Conservation (phyloP, 2,113 vertebrate species). For the Ornithorhynchus anatinus region DNA sequence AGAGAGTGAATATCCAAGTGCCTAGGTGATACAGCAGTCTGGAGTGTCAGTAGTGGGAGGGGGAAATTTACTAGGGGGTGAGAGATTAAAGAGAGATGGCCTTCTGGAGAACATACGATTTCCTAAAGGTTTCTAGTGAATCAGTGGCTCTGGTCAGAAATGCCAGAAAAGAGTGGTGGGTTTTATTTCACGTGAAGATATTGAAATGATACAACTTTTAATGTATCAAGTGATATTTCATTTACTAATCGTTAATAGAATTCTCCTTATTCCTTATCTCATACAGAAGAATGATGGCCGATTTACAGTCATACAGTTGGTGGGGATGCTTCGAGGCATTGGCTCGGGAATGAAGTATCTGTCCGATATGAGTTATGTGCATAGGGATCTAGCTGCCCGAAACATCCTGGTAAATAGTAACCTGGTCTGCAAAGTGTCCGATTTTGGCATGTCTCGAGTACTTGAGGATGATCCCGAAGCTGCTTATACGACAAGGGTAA, state of each 20-base stretch:
- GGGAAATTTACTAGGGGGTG: too few species aligned
- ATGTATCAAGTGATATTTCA: slow-evolving; percentile 26
- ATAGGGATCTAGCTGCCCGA: slow-evolving; percentile 92
- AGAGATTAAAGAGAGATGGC: too few species aligned
- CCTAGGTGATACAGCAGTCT: too few species aligned
- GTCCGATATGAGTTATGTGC: slow-evolving; percentile 98
- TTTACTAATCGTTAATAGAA: slow-evolving; percentile 47
- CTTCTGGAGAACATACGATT: too few species aligned
- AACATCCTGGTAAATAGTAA: slow-evolving; percentile 98
- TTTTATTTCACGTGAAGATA: slow-evolving; percentile 41
- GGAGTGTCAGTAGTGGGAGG: too few species aligned
- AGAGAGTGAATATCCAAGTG: too few species aligned
- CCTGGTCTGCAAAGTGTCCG: slow-evolving; percentile 97
- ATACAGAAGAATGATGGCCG: slow-evolving; percentile 94
- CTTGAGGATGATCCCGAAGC: slow-evolving; percentile 96
- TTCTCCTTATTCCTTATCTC: neutral
- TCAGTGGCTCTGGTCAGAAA: slow-evolving; percentile 52
- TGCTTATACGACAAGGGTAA: slow-evolving; percentile 95
- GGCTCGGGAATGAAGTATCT: slow-evolving; percentile 98
- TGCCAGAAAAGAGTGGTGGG: slow-evolving; percentile 27
- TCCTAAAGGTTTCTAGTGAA: too few species aligned
- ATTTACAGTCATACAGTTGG: slow-evolving; percentile 96
- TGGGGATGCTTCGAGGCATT: slow-evolving; percentile 94
- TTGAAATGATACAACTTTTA: slow-evolving; percentile 13
- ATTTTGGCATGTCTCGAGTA: slow-evolving; percentile 97